These are phyloP conservation scores for Salvator merianae DNA, from an alignment of 2,113 vertebrate genomes.

Conservation along the genomic window DNA sequence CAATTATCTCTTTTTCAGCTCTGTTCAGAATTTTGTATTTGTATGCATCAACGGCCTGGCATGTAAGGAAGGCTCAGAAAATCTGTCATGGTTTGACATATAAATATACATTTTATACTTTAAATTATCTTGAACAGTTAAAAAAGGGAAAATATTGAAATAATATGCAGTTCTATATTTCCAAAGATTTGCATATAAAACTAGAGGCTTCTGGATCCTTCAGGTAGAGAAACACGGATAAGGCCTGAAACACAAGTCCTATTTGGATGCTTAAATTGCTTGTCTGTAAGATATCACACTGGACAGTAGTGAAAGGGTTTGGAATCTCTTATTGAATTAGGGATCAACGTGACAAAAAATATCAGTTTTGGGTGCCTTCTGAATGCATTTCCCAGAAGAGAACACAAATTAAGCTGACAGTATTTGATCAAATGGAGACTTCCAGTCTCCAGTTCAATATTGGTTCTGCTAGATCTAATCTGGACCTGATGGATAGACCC, in stretches of 20 bases:
- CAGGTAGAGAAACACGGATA: background rate
- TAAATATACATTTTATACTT: background rate
- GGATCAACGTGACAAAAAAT: too few relatives aligned
- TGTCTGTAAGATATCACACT: background rate
- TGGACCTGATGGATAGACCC: too few relatives aligned
- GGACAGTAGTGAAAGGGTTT: background rate
- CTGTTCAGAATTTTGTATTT: conserved; percentile 37
- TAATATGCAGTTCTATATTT: too few relatives aligned
- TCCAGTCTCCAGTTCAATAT: too few relatives aligned
- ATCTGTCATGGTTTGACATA: background rate
- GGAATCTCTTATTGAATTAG: too few relatives aligned
- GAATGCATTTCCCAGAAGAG: too few relatives aligned
- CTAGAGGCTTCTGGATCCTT: too few relatives aligned
- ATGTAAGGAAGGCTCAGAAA: accelerated
- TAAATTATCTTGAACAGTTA: accelerated
- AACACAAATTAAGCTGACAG: too few relatives aligned
- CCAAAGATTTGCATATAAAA: too few relatives aligned
- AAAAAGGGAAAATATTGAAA: accelerated
- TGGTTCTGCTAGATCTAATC: too few relatives aligned
- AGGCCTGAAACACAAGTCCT: background rate
- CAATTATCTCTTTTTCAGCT: conserved; percentile 42
- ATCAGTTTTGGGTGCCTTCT: too few relatives aligned
- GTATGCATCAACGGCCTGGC: conserved; percentile 2
- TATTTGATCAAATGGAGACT: too few relatives aligned
- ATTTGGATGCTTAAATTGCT: background rate